These are phyloP conservation scores for Amblyjoppa proteus DNA, from an alignment of 2,888 invertebrate genomes.

Conservation along the genomic window DNA sequence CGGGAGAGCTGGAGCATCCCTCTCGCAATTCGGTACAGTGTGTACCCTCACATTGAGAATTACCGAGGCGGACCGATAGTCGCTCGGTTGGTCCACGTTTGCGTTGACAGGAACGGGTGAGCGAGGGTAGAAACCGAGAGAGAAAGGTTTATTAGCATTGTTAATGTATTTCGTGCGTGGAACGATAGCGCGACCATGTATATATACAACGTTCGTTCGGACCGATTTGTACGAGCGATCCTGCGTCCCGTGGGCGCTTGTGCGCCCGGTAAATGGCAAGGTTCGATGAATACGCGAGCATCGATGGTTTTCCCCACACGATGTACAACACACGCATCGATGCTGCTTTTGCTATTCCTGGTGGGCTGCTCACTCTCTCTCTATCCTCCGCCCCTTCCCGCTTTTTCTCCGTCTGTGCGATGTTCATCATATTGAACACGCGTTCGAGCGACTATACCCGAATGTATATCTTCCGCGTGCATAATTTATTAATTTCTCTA, in stretches of 20 bases:
- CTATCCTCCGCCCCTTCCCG: not conserved
- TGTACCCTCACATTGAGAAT: slow-evolving; percentile 70
- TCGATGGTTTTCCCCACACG: slow-evolving; percentile 50
- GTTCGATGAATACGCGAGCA: slow-evolving; percentile 64
- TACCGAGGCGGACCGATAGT: slow-evolving; percentile 73
- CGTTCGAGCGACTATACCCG: slow-evolving; percentile 37
- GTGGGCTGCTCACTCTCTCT: slow-evolving; percentile 6
- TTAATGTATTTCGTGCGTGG: slow-evolving; percentile 72
- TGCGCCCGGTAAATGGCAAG: slow-evolving; percentile 56
- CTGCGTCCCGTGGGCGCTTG: slow-evolving; percentile 31
- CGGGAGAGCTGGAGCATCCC: not conserved
- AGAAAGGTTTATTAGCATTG: slow-evolving; percentile 75
- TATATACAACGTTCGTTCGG: slow-evolving; percentile 39
- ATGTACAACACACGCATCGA: slow-evolving; percentile 54
- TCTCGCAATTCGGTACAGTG: slow-evolving; percentile 12
- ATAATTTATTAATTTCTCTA: slow-evolving; percentile 61
- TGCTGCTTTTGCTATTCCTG: slow-evolving; percentile 28
- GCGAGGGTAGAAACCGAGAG: slow-evolving; percentile 40
- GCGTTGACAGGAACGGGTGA: slow-evolving; percentile 68
- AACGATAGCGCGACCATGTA: slow-evolving; percentile 49
- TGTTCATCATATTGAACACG: slow-evolving; percentile 50
- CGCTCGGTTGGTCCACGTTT: slow-evolving; percentile 69
- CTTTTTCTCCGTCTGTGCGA: slow-evolving; percentile 7
- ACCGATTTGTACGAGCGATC: slow-evolving; percentile 63
- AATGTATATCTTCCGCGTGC: slow-evolving; percentile 35